Base-by-base conservation (phyloP, 2,888 invertebrate genomes). In the Monopis laevigella region DNA sequence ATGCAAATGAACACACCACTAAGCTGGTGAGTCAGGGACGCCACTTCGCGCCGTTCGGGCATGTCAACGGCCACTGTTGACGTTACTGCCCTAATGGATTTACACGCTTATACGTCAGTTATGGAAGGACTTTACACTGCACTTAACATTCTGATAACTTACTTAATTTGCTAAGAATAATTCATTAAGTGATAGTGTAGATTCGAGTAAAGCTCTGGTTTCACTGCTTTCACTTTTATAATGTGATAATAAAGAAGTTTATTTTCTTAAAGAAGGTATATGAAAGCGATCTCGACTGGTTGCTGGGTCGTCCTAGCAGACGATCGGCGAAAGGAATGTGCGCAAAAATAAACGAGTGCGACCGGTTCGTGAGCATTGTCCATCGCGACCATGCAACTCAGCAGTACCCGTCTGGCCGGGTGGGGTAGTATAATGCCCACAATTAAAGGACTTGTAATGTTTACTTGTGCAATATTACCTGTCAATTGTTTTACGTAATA, bases 331-430 rank as follows among this genome's bases (percentile, higher is more conserved):
- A n/a, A n/a, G n/a, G 78, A 78, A 80, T 78, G 75, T 65, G 70
- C 77, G 80, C 77, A 77, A 78, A 45, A 78, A 78, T 77, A 80
- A 78, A 78, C 78, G 65, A 70, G 75, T 64, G 48, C 54, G 59
- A 77, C 80, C 64, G 66, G 80, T 77, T 72, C 65, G 61, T 58
- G 60, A 60, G 65, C 71, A 64, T 65, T 62, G 65, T 63, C 59
- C 63, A 53, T 57, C 56, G 49, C 48, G 50, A 59, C 21, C 36
- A n/a, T n/a, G n/a, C n/a, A n/a, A n/a, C n/a, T n/a, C n/a, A n/a
- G n/a, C n/a, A n/a, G n/a, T n/a, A n/a, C n/a, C n/a, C n/a, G n/a
- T n/a, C n/a, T n/a, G n/a, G n/a, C n/a, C n/a, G n/a, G n/a, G n/a
- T n/a, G n/a, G n/a, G n/a, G n/a, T n/a, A n/a, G n/a, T n/a, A n/a